Evolutionary conservation across 2,888 invertebrate species (phyloP).

Genomic region (Lochmaea capreae): DNA sequence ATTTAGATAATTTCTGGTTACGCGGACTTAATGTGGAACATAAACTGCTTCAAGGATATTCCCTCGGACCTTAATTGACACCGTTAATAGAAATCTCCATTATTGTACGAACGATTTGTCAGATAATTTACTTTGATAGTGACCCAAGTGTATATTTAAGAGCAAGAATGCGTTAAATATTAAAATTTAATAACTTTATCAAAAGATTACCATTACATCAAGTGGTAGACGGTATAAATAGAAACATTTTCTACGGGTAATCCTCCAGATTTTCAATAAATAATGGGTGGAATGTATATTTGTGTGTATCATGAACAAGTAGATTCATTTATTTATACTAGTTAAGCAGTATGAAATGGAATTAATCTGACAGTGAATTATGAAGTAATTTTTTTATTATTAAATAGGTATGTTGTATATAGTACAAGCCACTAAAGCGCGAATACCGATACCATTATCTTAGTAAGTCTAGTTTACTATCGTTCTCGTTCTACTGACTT

Average conservation of each 20-base stretch:
- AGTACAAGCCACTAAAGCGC: too few species aligned
- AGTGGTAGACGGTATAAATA: conserved; percentile 12
- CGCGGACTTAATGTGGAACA: conserved; percentile 18
- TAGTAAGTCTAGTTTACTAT: too few species aligned
- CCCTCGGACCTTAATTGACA: conserved; percentile 27
- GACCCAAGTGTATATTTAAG: conserved; percentile 32
- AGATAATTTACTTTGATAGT: conserved; percentile 39
- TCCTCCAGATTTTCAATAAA: not conserved
- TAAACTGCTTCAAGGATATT: conserved; percentile 21
- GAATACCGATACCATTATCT: too few species aligned
- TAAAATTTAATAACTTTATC: conserved; percentile 38
- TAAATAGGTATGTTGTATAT: too few species aligned
- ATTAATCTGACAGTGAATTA: too few species aligned
- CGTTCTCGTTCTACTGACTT: too few species aligned
- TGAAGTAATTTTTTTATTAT: too few species aligned
- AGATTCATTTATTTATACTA: too few species aligned
- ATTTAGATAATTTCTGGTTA: conserved; percentile 24
- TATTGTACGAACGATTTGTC: conserved; percentile 35
- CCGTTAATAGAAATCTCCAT: conserved; percentile 38
- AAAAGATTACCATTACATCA: conserved; percentile 30
- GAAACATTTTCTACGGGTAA: not conserved
- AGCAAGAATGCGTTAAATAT: conserved; percentile 31
- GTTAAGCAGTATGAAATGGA: too few species aligned
- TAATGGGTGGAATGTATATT: not conserved
- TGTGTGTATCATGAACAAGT: too few species aligned